Evolutionary conservation across 2,113 vertebrate species (phyloP).

Genomic region (Fukomys damarensis): DNA sequence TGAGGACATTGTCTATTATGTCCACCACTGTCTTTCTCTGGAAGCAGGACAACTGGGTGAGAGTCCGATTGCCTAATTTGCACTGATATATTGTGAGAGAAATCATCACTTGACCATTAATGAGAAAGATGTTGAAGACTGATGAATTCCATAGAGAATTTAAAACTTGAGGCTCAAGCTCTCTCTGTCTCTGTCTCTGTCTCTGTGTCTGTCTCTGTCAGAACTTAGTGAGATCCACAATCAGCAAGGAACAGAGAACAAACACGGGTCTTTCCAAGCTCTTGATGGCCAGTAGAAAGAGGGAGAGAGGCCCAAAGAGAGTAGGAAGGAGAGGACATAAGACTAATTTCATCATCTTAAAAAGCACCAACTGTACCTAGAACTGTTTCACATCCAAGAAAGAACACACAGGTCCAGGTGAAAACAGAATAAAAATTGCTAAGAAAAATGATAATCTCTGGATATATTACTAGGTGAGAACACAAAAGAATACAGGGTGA

Average conservation of each 20-base stretch:
- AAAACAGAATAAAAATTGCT: slow-evolving; percentile 20
- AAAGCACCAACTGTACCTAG: not conserved
- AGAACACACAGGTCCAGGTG: not conserved
- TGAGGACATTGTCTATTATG: not conserved
- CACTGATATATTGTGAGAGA: not conserved
- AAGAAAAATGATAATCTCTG: not conserved
- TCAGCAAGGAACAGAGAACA: not conserved
- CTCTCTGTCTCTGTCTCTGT: not conserved
- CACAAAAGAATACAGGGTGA: not conserved
- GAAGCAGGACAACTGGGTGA: not conserved
- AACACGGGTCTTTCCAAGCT: not conserved
- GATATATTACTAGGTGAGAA: not conserved
- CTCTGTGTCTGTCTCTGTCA: not conserved
- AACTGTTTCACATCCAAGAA: not conserved
- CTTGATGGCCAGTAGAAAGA: not conserved
- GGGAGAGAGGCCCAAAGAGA: not conserved
- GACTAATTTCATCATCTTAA: not conserved
- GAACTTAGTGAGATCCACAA: not conserved
- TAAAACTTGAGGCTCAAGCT: not conserved
- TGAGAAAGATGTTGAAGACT: not conserved
- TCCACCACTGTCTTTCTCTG: not conserved
- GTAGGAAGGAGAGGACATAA: not conserved
- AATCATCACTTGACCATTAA: not conserved
- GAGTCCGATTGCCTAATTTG: not conserved
- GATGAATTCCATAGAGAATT: not conserved